Percentiles rank a stretch among this genome's conserved stretches.
Conservation (phyloP, 2,888 invertebrate species). For the Idaea dimidiata region DNA sequence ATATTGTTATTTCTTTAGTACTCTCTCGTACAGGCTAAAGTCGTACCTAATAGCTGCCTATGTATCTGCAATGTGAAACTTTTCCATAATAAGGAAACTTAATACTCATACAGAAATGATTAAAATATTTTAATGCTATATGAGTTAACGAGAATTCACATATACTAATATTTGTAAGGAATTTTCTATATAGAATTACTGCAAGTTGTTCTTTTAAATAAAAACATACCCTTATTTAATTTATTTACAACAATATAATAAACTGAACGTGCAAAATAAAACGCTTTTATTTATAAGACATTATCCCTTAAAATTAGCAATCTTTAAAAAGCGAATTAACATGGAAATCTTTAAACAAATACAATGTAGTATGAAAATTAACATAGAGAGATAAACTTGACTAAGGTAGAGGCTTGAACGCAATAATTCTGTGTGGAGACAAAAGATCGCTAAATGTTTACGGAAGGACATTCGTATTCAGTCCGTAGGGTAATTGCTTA, state of each 20-base stretch:
- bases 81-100: background rate
- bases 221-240: background rate
- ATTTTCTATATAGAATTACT: background rate
- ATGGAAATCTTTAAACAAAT: background rate
- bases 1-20: constrained; percentile 1
- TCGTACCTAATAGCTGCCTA: background rate
- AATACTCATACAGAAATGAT: background rate
- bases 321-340: background rate
- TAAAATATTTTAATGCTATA: background rate
- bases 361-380: background rate
- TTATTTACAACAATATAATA: background rate
- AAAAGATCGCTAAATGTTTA: constrained; percentile 50
- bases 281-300: background rate
- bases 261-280: background rate
- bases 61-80: background rate
- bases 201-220: background rate
- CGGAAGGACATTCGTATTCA: constrained; percentile 42
- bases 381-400: background rate
- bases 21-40: background rate
- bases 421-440: constrained; percentile 28
- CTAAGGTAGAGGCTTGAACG: background rate
- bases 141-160: background rate
- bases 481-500: constrained; percentile 52
- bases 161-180: background rate
- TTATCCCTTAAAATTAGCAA: constrained; percentile 1